A percentile compares a stretch with the other conserved stretches of the same genome.
Evolutionary conservation across 1,140 invertebrate species (phyloP).

Genomic region (Antheraea pernyi): DNA sequence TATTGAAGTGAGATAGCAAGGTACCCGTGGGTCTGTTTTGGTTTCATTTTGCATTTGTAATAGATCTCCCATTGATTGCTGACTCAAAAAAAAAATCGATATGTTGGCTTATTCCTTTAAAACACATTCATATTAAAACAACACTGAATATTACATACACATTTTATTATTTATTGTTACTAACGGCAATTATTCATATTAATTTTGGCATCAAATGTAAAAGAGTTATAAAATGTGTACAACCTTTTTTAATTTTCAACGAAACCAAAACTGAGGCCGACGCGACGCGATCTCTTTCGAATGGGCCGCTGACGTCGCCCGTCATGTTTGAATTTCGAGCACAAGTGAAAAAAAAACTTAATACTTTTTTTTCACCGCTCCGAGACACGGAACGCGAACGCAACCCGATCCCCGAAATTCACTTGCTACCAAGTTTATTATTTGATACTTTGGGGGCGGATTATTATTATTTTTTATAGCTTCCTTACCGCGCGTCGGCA

Average conservation of each 20-base stretch:
- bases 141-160: too few species aligned
- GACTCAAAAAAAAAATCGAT: too few species aligned
- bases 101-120: too few species aligned
- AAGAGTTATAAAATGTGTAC: neutral
- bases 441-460: slow-evolving; percentile 70
- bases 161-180: too few species aligned
- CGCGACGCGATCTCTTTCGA: slow-evolving; percentile 42
- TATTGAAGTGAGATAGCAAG: too few species aligned
- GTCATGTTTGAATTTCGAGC: slow-evolving; percentile 66
- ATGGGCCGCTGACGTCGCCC: slow-evolving; percentile 56
- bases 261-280: neutral
- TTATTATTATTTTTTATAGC: slow-evolving; percentile 57
- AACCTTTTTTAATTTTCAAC: slow-evolving; percentile 1
- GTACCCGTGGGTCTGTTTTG: too few species aligned
- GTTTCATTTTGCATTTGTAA: too few species aligned
- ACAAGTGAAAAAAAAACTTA: slow-evolving; percentile 8
- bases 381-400: slow-evolving; percentile 38
- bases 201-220: neutral
- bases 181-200: neutral
- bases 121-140: too few species aligned
- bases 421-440: slow-evolving; percentile 79
- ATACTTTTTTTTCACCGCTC: slow-evolving; percentile 43
- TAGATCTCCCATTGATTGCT: too few species aligned
- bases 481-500: slow-evolving; percentile 51
- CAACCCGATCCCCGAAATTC: slow-evolving; percentile 74